Conservation (phyloP, 2,888 invertebrate genomes). For the Cephus rjabovi region DNA sequence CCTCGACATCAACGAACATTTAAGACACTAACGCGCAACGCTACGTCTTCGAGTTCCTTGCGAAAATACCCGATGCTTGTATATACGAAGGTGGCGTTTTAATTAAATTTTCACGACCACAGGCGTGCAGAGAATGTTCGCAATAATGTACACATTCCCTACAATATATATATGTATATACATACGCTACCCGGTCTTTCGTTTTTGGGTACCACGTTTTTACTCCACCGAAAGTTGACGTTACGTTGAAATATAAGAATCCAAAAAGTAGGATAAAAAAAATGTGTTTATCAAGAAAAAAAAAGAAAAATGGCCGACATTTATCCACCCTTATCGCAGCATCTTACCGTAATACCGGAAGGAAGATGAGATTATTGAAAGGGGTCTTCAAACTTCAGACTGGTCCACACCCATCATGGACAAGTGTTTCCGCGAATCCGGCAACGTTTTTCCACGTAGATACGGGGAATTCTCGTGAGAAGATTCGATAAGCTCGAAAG, state of each 20-base stretch:
- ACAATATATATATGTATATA: neutral
- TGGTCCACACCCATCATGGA: slow-evolving; percentile 13
- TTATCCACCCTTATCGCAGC: too few relatives aligned
- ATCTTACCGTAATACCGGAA: too few relatives aligned
- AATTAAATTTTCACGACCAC: slow-evolving; percentile 54
- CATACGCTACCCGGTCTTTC: neutral
- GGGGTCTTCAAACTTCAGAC: too few relatives aligned
- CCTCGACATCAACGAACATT: too few relatives aligned
- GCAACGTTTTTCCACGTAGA: neutral
- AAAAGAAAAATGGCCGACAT: too few relatives aligned
- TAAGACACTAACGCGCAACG: neutral
- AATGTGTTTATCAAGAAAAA: too few relatives aligned
- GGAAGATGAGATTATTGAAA: too few relatives aligned
- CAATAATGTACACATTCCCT: slow-evolving; percentile 9
- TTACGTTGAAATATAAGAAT: too few relatives aligned
- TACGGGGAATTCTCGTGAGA: too few relatives aligned
- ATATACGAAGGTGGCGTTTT: slow-evolving; percentile 37
- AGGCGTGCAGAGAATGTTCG: slow-evolving; percentile 28
- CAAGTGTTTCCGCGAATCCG: slow-evolving; percentile 15
- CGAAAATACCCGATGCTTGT: slow-evolving; percentile 12
- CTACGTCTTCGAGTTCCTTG: neutral
- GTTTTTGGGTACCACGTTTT: neutral
- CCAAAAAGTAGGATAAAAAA: too few relatives aligned
- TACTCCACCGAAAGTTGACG: too few relatives aligned
- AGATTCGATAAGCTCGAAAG: neutral